phyloP scores from a whole-genome alignment of 2,113 vertebrate genomes.

The Psammodynastes pulverulentus region DNA sequence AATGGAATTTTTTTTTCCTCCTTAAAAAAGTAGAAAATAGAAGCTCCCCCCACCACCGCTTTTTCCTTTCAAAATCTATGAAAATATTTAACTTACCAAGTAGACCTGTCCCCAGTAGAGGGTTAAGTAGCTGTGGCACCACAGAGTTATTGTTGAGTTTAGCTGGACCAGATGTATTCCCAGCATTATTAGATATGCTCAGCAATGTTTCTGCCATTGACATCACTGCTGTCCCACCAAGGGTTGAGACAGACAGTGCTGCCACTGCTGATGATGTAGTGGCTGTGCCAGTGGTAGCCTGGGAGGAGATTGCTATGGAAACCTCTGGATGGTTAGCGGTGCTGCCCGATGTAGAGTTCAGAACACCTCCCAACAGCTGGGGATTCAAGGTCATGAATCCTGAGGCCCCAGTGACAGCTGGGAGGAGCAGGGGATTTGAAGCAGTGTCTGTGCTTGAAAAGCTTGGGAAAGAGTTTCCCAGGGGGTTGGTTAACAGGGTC shows the following conservation, averaged over 20 bases:
- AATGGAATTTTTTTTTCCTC: slow-evolving; percentile 47
- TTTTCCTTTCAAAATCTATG: slow-evolving; percentile 63
- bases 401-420: slow-evolving; percentile 72
- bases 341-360: slow-evolving; percentile 78
- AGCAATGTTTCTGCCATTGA: slow-evolving; percentile 79
- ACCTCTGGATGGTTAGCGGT: slow-evolving; percentile 85
- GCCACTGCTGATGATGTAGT: slow-evolving; percentile 86
- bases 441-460: slow-evolving; percentile 71
- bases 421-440: slow-evolving; percentile 72
- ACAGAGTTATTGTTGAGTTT: slow-evolving; percentile 75
- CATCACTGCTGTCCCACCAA: slow-evolving; percentile 83
- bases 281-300: slow-evolving; percentile 86
- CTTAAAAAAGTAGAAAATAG: slow-evolving; percentile 55
- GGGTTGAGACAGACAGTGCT: slow-evolving; percentile 83
- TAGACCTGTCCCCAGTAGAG: slow-evolving; percentile 79
- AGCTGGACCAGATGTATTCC: slow-evolving; percentile 68
- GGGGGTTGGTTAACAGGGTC: slow-evolving; percentile 71
- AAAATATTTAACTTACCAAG: slow-evolving; percentile 72
- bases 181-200: slow-evolving; percentile 74
- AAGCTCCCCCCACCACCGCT: slow-evolving; percentile 37
- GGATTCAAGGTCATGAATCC: slow-evolving; percentile 79
- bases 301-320: slow-evolving; percentile 88
- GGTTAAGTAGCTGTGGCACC: slow-evolving; percentile 82
- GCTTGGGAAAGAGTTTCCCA: slow-evolving; percentile 66
- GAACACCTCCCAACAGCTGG: slow-evolving; percentile 81